Evolutionary conservation across 2,888 invertebrate genomes (phyloP).

Genomic region (Acleris emargana): DNA sequence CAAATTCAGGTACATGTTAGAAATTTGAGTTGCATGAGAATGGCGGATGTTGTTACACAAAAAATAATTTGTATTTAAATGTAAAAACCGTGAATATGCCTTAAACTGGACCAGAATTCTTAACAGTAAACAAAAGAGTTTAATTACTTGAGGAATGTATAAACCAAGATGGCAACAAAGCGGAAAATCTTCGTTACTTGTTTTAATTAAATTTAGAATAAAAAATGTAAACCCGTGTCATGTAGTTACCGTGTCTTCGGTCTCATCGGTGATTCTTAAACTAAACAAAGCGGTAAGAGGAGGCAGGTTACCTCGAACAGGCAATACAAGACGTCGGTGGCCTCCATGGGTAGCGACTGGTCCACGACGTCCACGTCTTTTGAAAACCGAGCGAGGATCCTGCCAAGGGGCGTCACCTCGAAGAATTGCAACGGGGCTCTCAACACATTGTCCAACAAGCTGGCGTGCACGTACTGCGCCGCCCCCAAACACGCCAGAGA

Average conservation of each 20-base stretch:
- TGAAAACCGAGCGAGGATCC: conserved; percentile 89
- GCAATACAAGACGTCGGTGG: conserved; percentile 88
- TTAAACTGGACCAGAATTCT: no score
- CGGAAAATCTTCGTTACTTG: no score
- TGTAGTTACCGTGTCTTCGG: not conserved
- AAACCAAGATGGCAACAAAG: no score
- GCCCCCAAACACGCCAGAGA: conserved; percentile 88
- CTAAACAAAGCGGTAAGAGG: conserved; percentile 16
- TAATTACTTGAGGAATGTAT: no score
- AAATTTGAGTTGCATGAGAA: no score
- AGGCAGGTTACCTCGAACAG: conserved; percentile 86
- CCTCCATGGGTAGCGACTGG: conserved; percentile 86
- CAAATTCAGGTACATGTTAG: no score
- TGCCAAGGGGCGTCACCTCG: conserved; percentile 90
- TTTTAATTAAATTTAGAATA: no score
- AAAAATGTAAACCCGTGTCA: no score
- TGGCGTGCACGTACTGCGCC: conserved; percentile 84
- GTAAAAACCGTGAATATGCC: no score
- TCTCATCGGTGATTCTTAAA: not conserved
- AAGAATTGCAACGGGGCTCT: conserved; percentile 89
- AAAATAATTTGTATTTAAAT: no score
- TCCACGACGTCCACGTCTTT: conserved; percentile 90
- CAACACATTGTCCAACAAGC: conserved; percentile 85
- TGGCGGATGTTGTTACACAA: no score
- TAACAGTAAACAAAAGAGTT: no score